Evolutionary conservation across 2,113 vertebrate species (phyloP).

Genomic region (Periophthalmus modestus): DNA sequence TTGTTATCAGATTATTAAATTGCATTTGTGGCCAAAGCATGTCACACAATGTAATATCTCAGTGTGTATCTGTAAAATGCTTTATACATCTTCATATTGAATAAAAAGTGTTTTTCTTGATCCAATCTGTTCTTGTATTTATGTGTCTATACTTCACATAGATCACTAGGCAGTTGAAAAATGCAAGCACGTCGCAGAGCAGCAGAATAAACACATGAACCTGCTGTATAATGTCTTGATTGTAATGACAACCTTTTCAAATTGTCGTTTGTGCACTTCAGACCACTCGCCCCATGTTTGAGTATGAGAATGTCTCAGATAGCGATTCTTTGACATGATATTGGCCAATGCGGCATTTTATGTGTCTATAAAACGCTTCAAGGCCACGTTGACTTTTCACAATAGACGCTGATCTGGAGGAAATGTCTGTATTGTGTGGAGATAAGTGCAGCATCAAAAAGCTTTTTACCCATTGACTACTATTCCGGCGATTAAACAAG

Average conservation of each 20-base stretch:
- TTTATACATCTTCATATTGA: background rate
- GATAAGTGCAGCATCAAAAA: constrained; percentile 50
- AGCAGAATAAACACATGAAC: constrained; percentile 1
- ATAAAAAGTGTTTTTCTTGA: background rate
- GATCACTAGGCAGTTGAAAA: background rate
- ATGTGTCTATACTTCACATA: background rate
- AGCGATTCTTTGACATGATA: constrained; percentile 62
- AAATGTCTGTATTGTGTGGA: constrained; percentile 45
- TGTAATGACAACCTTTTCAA: constrained; percentile 17
- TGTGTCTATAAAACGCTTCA: constrained; percentile 64
- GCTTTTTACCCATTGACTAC: constrained; percentile 48
- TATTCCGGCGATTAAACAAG: constrained; percentile 13
- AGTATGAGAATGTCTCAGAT: constrained; percentile 23
- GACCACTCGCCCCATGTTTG: constrained; percentile 21
- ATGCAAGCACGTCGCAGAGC: background rate
- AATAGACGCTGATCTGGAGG: constrained; percentile 31
- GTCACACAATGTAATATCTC: too few relatives aligned
- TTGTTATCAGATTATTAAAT: too few relatives aligned
- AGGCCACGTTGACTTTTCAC: constrained; percentile 61
- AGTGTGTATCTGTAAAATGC: too few relatives aligned
- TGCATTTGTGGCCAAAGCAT: too few relatives aligned
- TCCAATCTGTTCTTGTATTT: background rate
- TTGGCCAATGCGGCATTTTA: constrained; percentile 68
- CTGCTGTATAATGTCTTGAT: constrained; percentile 4
- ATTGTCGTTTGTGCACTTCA: constrained; percentile 27